Percentiles rank a stretch among this genome's conserved stretches.
phyloP scores from a whole-genome alignment of 2,888 invertebrate species.

The Junonia oenone region DNA sequence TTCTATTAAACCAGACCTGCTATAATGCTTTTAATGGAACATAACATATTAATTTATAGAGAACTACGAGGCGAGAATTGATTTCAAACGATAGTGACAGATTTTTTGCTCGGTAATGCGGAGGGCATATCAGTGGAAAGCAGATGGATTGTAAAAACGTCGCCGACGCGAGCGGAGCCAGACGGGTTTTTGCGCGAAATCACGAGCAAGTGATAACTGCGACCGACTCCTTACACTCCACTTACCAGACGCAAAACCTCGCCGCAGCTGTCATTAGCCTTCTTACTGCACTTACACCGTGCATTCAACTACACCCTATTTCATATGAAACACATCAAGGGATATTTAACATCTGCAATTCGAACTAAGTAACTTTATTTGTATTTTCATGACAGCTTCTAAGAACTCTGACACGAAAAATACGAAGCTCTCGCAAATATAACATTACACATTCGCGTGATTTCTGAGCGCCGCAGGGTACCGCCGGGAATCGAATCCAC shows the following conservation, averaged over 20 bases:
- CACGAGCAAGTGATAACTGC: constrained; percentile 10
- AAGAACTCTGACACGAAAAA: constrained; percentile 18
- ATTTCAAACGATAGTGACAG: too few species aligned
- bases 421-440: constrained; percentile 24
- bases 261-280: neutral
- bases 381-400: constrained; percentile 4
- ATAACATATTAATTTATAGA: neutral
- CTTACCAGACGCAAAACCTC: neutral
- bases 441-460: constrained; percentile 25
- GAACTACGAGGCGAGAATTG: too few species aligned
- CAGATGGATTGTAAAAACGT: constrained; percentile 2
- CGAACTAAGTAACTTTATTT: constrained; percentile 10
- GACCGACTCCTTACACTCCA: neutral
- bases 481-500: constrained; percentile 34
- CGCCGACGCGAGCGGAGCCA: constrained; percentile 1
- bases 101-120: neutral
- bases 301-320: neutral
- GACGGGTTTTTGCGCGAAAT: constrained; percentile 6
- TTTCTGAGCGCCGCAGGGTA: constrained; percentile 25
- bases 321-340: neutral
- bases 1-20: neutral
- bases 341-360: constrained; percentile 7
- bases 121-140: neutral
- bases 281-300: neutral
- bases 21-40: neutral